phyloP scores from a whole-genome alignment of 2,797 vertebrate genomes.

The Chromis chromis region DNA sequence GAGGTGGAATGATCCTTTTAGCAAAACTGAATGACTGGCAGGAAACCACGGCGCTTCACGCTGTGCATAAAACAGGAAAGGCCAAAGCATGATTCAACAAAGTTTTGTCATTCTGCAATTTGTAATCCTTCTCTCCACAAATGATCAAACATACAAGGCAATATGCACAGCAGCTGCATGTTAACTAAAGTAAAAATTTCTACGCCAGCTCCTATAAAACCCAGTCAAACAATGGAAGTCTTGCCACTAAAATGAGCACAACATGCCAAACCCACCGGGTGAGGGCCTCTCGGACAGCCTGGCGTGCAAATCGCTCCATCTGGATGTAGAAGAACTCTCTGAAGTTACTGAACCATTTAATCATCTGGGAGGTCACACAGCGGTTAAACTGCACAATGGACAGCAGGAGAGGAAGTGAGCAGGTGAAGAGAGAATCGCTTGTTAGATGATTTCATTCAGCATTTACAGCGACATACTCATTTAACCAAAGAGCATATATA shows the following conservation, averaged over 20 bases:
- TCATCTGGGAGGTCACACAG: constrained; percentile 89
- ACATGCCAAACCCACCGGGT: constrained; percentile 69
- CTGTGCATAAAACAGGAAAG: no score
- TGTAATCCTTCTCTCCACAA: neutral
- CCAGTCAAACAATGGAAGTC: constrained; percentile 13
- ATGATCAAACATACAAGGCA: neutral
- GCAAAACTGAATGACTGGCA: no score
- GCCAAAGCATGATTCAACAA: neutral
- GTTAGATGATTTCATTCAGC: neutral
- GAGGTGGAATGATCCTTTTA: no score
- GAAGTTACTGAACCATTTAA: constrained; percentile 91
- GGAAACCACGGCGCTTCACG: no score
- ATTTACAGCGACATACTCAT: neutral
- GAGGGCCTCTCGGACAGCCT: constrained; percentile 85
- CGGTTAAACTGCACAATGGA: constrained; percentile 82
- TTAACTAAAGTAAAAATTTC: neutral
- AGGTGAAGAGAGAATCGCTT: constrained; percentile 1
- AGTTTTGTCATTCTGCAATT: neutral
- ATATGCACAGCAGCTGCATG: neutral
- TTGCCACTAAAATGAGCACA: constrained; percentile 12
- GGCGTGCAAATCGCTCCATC: constrained; percentile 88
- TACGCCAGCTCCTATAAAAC: neutral
- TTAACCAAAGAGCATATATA: no score
- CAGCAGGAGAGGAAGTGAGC: constrained; percentile 26
- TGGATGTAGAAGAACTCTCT: constrained; percentile 91